Evolutionary conservation across 2,888 invertebrate species (phyloP).

Genomic region (Zeuzera pyrina): DNA sequence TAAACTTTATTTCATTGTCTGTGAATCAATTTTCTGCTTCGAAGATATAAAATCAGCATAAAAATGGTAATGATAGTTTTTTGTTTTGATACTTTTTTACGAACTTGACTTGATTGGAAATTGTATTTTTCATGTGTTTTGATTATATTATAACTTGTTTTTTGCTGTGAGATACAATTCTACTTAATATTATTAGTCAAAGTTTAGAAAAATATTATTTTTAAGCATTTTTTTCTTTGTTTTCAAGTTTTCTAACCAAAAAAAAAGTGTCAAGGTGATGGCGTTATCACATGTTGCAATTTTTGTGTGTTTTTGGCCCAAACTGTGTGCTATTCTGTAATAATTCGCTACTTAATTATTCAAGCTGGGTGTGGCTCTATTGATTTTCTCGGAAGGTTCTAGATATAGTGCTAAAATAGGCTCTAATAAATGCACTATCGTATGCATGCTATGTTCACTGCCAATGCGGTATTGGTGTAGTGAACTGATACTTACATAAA

Average conservation of each 20-base stretch:
- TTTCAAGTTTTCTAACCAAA: constrained; percentile 68
- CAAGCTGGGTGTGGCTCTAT: constrained; percentile 72
- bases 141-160: constrained; percentile 18
- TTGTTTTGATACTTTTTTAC: constrained; percentile 74
- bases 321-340: constrained; percentile 29
- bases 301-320: constrained; percentile 39
- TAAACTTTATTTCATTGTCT: constrained; percentile 21
- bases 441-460: constrained; percentile 37
- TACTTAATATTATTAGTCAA: constrained; percentile 12
- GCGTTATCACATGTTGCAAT: constrained; percentile 58
- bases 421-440: constrained; percentile 57
- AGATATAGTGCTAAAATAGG: constrained; percentile 61
- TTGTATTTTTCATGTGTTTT: constrained; percentile 34
- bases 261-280: constrained; percentile 59
- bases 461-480: constrained; percentile 41
- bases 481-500: constrained; percentile 24
- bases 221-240: constrained; percentile 58
- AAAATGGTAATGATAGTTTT: constrained; percentile 74
- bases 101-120: constrained; percentile 51
- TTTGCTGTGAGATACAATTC: constrained; percentile 5
- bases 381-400: constrained; percentile 71
- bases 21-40: constrained; percentile 13
- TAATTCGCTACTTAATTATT: constrained; percentile 55
- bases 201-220: constrained; percentile 33
- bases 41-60: constrained; percentile 31